Evolutionary conservation across 2,888 invertebrate species (phyloP).

Genomic region (Lithophane ornitopus): DNA sequence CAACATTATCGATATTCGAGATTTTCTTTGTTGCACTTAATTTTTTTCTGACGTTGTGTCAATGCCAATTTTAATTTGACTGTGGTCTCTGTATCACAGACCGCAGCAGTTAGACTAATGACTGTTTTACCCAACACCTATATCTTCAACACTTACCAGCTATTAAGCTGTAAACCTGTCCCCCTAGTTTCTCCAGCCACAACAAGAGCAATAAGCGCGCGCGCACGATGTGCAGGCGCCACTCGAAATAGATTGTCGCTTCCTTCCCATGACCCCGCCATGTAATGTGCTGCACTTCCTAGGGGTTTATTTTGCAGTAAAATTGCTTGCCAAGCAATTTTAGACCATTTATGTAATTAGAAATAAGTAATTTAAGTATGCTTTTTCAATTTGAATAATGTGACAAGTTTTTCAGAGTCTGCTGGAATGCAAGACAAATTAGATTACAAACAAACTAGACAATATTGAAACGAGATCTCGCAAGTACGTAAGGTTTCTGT

Average conservation of each 20-base stretch:
- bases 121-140: neutral
- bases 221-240: slow-evolving; percentile 59
- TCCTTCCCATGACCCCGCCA: slow-evolving; percentile 65
- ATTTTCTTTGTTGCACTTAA: neutral
- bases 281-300: slow-evolving; percentile 18
- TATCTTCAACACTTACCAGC: slow-evolving; percentile 22
- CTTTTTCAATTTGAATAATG: no score
- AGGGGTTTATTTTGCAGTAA: neutral
- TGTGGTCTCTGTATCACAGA: neutral
- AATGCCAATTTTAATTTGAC: neutral
- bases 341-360: neutral
- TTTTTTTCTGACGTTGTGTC: neutral
- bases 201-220: slow-evolving; percentile 64
- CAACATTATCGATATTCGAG: neutral
- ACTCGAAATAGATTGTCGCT: slow-evolving; percentile 73
- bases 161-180: slow-evolving; percentile 45
- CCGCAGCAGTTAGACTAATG: neutral
- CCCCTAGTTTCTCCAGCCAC: slow-evolving; percentile 25
- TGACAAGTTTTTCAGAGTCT: no score
- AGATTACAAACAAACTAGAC: neutral
- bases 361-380: no score
- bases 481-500: neutral
- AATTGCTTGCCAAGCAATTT: neutral
- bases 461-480: neutral
- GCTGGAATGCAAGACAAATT: no score